phyloP scores from a whole-genome alignment of 2,113 vertebrate genomes.

The Vimba vimba region DNA sequence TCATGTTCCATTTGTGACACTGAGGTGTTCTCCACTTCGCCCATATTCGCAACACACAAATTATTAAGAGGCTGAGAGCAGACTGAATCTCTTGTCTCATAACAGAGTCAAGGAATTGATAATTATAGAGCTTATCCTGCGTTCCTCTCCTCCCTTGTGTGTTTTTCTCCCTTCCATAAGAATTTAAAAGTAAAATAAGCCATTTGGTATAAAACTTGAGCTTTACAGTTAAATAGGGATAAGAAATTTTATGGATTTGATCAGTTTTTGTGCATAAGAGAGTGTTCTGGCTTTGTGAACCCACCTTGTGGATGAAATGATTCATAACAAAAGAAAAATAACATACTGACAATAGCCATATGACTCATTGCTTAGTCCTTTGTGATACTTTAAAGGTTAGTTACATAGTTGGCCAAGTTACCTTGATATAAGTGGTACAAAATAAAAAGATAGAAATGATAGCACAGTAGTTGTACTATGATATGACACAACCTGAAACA shows the following conservation, averaged over 20 bases:
- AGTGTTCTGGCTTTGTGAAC: neutral
- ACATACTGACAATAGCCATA: neutral
- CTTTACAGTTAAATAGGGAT: neutral
- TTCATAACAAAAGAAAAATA: neutral
- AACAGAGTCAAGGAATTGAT: slow-evolving; percentile 34
- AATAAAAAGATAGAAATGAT: neutral
- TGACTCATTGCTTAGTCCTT: neutral
- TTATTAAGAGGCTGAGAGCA: slow-evolving; percentile 39
- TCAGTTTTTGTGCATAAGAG: neutral
- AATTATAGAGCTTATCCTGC: slow-evolving; percentile 48
- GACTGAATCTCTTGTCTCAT: slow-evolving; percentile 18
- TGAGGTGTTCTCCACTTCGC: neutral
- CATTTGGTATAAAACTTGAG: neutral
- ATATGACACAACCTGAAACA: neutral
- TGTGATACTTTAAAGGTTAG: neutral
- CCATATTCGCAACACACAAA: slow-evolving; percentile 8
- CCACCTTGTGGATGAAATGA: neutral
- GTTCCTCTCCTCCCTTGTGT: neutral
- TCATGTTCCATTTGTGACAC: slow-evolving; percentile 6
- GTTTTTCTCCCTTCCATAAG: slow-evolving; percentile 22
- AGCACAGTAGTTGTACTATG: neutral
- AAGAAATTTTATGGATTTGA: neutral
- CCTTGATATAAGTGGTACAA: slow-evolving; percentile 20
- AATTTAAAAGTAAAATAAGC: neutral
- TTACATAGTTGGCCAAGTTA: neutral